These are phyloP conservation scores for Pionites leucogaster DNA, from an alignment of 2,113 vertebrate genomes.

Conservation along the genomic window DNA sequence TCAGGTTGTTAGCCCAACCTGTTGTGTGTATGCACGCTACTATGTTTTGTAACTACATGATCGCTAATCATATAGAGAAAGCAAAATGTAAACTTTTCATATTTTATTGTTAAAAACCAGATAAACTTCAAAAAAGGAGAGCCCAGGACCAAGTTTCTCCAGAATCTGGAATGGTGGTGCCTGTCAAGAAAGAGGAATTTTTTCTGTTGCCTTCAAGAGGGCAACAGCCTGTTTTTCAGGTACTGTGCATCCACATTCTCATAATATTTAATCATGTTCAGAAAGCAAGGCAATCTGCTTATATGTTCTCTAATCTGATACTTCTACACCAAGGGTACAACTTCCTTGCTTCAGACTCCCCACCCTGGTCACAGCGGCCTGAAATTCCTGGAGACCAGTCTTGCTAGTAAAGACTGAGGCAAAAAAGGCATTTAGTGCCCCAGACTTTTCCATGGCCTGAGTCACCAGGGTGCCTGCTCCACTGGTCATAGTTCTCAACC, in stretches of 20 bases:
- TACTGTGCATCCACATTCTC: not conserved
- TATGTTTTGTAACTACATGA: not conserved
- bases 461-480: not conserved
- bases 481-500: not conserved
- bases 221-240: conserved; percentile 38
- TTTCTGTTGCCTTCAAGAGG: conserved; percentile 42
- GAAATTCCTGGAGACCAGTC: not conserved
- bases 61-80: not conserved
- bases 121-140: conserved; percentile 57
- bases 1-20: not conserved
- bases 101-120: conserved; percentile 42
- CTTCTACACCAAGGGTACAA: not conserved
- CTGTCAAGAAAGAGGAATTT: conserved; percentile 34
- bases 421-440: not conserved
- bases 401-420: not conserved
- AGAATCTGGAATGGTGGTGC: conserved; percentile 41
- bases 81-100: not conserved
- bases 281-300: not conserved
- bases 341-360: not conserved
- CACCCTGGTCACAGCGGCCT: not conserved
- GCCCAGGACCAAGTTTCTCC: conserved; percentile 7
- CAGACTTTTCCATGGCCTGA: not conserved
- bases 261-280: not conserved
- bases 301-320: not conserved
- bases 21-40: not conserved